phyloP scores from a whole-genome alignment of 1,140 invertebrate species.

The Orussus abietinus region DNA sequence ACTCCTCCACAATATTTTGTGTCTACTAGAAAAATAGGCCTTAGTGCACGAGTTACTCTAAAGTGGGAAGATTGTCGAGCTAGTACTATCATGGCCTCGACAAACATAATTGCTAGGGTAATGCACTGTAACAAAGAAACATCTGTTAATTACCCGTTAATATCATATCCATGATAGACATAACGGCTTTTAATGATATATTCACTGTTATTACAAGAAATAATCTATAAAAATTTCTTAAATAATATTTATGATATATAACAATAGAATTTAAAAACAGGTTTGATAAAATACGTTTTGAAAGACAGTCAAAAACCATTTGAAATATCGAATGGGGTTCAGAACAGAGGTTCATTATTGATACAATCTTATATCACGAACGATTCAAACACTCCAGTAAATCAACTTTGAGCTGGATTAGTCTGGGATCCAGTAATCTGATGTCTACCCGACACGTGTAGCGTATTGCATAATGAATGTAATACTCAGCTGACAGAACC shows the following conservation, averaged over 20 bases:
- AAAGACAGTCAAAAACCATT: too few relatives aligned
- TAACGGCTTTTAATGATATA: not conserved
- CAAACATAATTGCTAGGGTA: constrained; percentile 77
- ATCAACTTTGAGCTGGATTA: constrained; percentile 17
- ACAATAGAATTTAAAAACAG: not conserved
- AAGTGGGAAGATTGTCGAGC: constrained; percentile 82
- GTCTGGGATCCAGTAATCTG: constrained; percentile 17
- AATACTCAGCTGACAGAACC: too few relatives aligned
- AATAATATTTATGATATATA: too few relatives aligned
- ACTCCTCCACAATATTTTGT: constrained; percentile 78
- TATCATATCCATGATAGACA: constrained; percentile 2
- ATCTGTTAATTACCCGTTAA: not conserved
- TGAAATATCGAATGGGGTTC: too few relatives aligned
- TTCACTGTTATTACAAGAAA: too few relatives aligned
- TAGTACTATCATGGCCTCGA: constrained; percentile 79
- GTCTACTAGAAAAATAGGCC: constrained; percentile 88
- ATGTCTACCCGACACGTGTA: constrained; percentile 18
- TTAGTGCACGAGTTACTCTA: constrained; percentile 77
- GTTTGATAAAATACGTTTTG: not conserved
- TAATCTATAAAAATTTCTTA: too few relatives aligned
- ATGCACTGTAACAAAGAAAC: constrained; percentile 60
- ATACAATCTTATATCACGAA: too few relatives aligned
- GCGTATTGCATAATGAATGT: constrained; percentile 17
- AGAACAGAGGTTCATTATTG: too few relatives aligned
- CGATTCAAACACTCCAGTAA: too few relatives aligned